Base-by-base conservation (phyloP, 1,140 invertebrate species). In the Cheumatopsyche charites region DNA sequence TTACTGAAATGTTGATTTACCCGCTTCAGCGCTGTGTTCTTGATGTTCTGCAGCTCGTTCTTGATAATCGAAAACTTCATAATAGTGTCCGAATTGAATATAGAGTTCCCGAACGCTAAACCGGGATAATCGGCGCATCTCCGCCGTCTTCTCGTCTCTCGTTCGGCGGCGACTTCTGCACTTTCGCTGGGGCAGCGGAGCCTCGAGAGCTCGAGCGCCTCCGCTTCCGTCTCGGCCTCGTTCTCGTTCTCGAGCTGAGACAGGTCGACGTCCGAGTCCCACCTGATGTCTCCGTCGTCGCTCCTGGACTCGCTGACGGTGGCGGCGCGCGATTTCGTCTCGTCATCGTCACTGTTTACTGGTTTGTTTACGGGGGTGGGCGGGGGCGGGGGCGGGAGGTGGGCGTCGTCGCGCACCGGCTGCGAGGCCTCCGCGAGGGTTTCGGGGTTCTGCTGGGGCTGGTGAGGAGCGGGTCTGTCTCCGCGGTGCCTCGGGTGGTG, bases 31-130 rank as follows among this genome's bases (percentile, higher is more conserved):
- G 97, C 95, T 81, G 95, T 95, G 80, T 95, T 93, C 87, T 96
- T 94, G 78, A 98, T 96, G 87, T 98, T 98, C 85, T 98, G 94
- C 78, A 98, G 88, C 86, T 98, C 97, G 83, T 98, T 98, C 80
- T 91, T 90, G 79, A 98, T 98, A 61, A 98, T 92, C 80, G 91
- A 95, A 85, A 98, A 97, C 84, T 97, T 98, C 91, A 98, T 98
- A 89, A 97, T 92, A 1, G 96, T 97, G 81, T 97, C 96, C 55
- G 96, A 97, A 79, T 94, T 96, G 82, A 98, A 97, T 79, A 96
- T 93, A 19, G 94, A 95, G 73, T 90, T 90, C 19, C 93, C 94
- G 77, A 97, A 95, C 0, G 94, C 94, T 7, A 97, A 82, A 3
- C 95, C 95, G 0, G 94, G 95, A 85, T 97, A 97, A 80, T 96